A percentile compares a stretch with the other conserved stretches of the same genome.
phyloP scores from a whole-genome alignment of 2,888 invertebrate genomes.

The Tiliacea citrago region DNA sequence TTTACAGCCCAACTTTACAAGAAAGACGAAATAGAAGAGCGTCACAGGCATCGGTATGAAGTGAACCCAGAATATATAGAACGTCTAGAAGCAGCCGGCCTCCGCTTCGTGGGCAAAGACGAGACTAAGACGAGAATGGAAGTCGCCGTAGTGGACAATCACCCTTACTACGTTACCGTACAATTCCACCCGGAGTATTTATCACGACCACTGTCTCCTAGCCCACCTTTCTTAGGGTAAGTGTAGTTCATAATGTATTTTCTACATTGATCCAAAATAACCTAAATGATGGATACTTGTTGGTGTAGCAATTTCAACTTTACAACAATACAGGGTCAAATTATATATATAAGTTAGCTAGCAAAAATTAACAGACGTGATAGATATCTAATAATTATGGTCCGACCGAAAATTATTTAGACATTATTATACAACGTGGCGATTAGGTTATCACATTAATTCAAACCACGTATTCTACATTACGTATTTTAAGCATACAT shows the following conservation, averaged over 20 bases:
- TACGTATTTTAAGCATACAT: no score
- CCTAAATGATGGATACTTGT: not conserved
- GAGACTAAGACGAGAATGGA: constrained; percentile 97
- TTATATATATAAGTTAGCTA: not conserved
- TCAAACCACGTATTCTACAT: no score
- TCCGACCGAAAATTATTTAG: no score
- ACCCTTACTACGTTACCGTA: constrained; percentile 98
- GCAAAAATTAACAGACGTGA: not conserved
- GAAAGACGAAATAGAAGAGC: constrained; percentile 95
- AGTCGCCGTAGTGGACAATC: constrained; percentile 95
- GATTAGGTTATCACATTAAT: no score
- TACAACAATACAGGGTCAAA: not conserved
- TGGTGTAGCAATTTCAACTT: not conserved
- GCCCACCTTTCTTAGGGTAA: constrained; percentile 97
- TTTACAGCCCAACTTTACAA: constrained; percentile 94
- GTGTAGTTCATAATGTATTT: constrained; percentile 24
- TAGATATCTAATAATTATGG: no score
- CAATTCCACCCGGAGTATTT: constrained; percentile 99
- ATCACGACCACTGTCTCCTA: constrained; percentile 97
- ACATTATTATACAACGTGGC: no score
- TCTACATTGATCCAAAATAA: not conserved
- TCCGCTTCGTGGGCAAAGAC: constrained; percentile 97
- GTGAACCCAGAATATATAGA: constrained; percentile 97
- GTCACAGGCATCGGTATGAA: constrained; percentile 99
- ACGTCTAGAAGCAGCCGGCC: constrained; percentile 94